These are phyloP conservation scores for Meiosimyza decipiens DNA, from an alignment of 2,888 invertebrate species.

Conservation along the genomic window DNA sequence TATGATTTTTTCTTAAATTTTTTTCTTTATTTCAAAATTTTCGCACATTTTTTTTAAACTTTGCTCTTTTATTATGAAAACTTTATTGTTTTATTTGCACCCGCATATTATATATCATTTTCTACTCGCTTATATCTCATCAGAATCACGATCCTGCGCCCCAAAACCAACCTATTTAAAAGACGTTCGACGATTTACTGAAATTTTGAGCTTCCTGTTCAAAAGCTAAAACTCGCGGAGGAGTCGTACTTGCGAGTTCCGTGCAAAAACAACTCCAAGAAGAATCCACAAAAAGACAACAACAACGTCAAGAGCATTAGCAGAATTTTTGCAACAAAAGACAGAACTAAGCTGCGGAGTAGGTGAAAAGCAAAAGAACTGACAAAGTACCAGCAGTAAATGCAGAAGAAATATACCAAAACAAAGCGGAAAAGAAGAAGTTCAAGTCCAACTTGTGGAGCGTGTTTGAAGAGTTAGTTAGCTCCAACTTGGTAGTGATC, in stretches of 20 bases:
- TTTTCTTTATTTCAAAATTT: too few species aligned
- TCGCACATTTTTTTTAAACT: too few species aligned
- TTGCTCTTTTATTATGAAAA: too few species aligned
- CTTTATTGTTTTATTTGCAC: too few species aligned
- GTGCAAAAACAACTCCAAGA: conserved; percentile 48
- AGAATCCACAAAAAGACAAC: conserved; percentile 48
- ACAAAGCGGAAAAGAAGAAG: conserved; percentile 11
- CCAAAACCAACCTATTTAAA: conserved; percentile 48
- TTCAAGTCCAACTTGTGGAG: conserved; percentile 28
- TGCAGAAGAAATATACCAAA: neutral
- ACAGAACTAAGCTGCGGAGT: neutral
- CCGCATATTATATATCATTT: too few species aligned
- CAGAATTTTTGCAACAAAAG: too few species aligned
- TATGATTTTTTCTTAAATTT: too few species aligned
- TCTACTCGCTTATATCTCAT: too few species aligned
- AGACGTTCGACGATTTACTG: conserved; percentile 60
- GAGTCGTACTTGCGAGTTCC: conserved; percentile 48
- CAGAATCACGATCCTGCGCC: conserved; percentile 2
- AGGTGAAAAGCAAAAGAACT: conserved; percentile 31
- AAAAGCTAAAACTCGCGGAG: conserved; percentile 42
- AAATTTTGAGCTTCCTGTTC: conserved; percentile 54
- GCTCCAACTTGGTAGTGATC: too few species aligned
- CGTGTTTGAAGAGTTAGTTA: conserved; percentile 8
- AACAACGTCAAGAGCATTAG: conserved; percentile 12
- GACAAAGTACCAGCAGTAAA: neutral